phyloP scores from a whole-genome alignment of 2,797 vertebrate species.

The Botia almorhae region DNA sequence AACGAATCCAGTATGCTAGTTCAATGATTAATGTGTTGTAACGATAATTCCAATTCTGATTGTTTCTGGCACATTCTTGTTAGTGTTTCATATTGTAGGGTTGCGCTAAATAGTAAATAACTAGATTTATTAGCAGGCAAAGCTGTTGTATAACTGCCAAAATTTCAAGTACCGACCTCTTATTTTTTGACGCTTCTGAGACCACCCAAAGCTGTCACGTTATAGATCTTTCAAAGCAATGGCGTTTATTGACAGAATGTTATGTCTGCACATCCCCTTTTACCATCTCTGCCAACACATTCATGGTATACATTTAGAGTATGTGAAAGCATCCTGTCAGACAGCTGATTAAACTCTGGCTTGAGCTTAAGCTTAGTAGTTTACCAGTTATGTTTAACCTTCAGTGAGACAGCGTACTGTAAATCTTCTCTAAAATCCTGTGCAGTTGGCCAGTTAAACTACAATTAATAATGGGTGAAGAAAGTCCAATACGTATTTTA shows the following conservation, averaged over 20 bases:
- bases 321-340: slow-evolving; percentile 28
- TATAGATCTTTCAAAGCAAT: not conserved
- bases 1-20: slow-evolving; percentile 31
- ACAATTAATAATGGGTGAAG: not conserved
- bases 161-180: slow-evolving; percentile 26
- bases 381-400: slow-evolving; percentile 70
- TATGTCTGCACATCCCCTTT: not conserved
- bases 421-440: not conserved
- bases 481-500: not conserved
- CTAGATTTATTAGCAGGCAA: slow-evolving; percentile 65
- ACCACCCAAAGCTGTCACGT: not conserved
- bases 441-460: not conserved
- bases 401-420: slow-evolving; percentile 52
- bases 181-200: not conserved
- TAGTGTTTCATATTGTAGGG: slow-evolving; percentile 40
- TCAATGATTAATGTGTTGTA: not conserved
- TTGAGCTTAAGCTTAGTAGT: slow-evolving; percentile 59
- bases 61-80: slow-evolving; percentile 42
- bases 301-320: not conserved
- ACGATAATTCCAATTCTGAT: slow-evolving; percentile 12
- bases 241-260: not conserved
- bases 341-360: slow-evolving; percentile 61
- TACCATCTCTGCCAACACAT: not conserved
- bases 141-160: slow-evolving; percentile 31
- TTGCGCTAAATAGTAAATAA: slow-evolving; percentile 43